These are phyloP conservation scores for Flabesymbios commensalis DNA, from an alignment of 2,888 invertebrate genomes.

Conservation along the genomic window DNA sequence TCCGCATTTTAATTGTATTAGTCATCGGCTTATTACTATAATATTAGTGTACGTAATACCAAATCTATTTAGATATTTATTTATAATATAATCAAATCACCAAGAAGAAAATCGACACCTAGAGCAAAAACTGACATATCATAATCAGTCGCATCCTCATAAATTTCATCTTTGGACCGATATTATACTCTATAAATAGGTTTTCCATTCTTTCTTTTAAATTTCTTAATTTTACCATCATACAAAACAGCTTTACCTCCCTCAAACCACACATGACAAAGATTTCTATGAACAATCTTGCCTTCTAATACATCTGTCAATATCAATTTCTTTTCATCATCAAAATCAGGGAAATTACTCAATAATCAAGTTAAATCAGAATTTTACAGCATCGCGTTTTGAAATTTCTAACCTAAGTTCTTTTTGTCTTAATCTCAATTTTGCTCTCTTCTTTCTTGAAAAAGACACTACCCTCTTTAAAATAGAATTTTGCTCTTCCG, in stretches of 20 bases:
- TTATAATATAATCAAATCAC: too few relatives aligned
- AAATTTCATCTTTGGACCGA: neutral
- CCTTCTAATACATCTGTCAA: neutral
- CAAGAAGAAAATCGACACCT: too few relatives aligned
- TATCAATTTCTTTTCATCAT: neutral
- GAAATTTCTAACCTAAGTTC: neutral
- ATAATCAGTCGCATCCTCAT: neutral
- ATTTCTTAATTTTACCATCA: neutral
- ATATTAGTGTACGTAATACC: too few relatives aligned
- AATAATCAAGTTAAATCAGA: neutral
- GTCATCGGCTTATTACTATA: too few relatives aligned
- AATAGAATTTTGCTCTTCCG: too few relatives aligned
- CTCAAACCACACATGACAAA: neutral
- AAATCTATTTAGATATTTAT: too few relatives aligned
- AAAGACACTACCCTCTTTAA: neutral
- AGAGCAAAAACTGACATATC: too few relatives aligned
- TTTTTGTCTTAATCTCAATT: neutral
- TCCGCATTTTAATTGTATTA: too few relatives aligned
- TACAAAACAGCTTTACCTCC: too few relatives aligned
- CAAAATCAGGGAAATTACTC: neutral
- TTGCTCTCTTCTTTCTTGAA: neutral
- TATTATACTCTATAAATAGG: neutral
- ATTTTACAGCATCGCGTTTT: neutral
- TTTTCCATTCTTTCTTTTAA: neutral
- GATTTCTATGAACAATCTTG: neutral